Conservation (phyloP, 2,797 vertebrate species). For the Clarias platycephalus region DNA sequence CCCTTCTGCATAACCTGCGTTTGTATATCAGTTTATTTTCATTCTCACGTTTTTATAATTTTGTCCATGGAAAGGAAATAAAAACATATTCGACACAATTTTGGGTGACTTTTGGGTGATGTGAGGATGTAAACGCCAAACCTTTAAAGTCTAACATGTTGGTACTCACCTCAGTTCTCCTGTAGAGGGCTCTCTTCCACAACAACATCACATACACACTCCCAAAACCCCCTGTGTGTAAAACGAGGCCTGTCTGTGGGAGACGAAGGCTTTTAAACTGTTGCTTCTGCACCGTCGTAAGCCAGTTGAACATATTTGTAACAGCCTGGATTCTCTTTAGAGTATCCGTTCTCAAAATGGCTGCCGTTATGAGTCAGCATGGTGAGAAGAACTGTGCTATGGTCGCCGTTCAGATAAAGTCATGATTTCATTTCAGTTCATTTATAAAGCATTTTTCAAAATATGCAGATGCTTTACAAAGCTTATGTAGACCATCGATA, state of each 20-base stretch:
- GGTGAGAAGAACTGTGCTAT: background rate
- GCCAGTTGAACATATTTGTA: background rate
- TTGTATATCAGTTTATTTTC: background rate
- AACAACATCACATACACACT: background rate
- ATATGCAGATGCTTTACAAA: background rate
- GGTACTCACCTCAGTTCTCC: background rate
- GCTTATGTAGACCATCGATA: background rate
- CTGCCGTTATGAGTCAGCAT: slow-evolving; percentile 15
- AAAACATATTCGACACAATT: background rate
- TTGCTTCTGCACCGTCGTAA: slow-evolving; percentile 5
- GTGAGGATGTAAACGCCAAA: background rate
- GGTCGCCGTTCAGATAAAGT: background rate
- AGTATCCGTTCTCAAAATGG: slow-evolving; percentile 9
- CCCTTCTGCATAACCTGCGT: background rate
- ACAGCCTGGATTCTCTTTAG: background rate
- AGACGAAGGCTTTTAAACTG: background rate
- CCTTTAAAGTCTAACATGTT: background rate
- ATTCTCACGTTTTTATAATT: background rate
- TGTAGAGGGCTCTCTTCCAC: slow-evolving; percentile 25
- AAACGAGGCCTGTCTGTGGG: background rate
- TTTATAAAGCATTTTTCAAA: background rate
- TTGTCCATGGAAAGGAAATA: background rate
- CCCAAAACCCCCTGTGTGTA: background rate
- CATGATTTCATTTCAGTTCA: background rate
- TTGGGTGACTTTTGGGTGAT: background rate